Evolutionary conservation across 2,113 vertebrate species (phyloP).

Genomic region (Agapornis roseicollis): DNA sequence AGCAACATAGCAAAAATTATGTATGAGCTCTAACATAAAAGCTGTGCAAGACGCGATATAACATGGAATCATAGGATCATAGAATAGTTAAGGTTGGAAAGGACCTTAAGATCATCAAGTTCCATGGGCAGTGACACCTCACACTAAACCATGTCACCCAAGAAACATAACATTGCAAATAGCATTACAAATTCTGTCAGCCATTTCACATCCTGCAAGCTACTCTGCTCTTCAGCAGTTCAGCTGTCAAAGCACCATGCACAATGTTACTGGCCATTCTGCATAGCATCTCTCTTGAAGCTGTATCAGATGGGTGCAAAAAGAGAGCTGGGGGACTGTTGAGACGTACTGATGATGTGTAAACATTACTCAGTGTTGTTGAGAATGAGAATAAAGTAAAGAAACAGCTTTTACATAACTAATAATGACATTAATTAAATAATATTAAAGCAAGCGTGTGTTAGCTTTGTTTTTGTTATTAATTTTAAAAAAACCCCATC

Average conservation of each 20-base stretch:
- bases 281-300: neutral
- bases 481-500: neutral
- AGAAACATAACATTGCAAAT: neutral
- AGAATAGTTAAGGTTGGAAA: neutral
- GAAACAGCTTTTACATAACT: neutral
- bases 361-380: neutral
- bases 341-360: neutral
- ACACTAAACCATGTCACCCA: neutral
- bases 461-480: neutral
- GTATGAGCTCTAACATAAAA: neutral
- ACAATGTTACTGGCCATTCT: neutral
- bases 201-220: fast-evolving
- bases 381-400: neutral
- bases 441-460: neutral
- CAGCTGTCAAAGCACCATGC: neutral
- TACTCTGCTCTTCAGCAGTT: neutral
- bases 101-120: neutral
- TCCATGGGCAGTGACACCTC: neutral
- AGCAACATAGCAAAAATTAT: neutral
- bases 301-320: neutral
- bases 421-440: neutral
- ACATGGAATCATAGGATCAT: neutral
- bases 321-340: neutral
- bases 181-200: neutral
- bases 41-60: neutral